Evolutionary conservation across 2,888 invertebrate species (phyloP).

Genomic region (Himalopsyche kuldschensis): DNA sequence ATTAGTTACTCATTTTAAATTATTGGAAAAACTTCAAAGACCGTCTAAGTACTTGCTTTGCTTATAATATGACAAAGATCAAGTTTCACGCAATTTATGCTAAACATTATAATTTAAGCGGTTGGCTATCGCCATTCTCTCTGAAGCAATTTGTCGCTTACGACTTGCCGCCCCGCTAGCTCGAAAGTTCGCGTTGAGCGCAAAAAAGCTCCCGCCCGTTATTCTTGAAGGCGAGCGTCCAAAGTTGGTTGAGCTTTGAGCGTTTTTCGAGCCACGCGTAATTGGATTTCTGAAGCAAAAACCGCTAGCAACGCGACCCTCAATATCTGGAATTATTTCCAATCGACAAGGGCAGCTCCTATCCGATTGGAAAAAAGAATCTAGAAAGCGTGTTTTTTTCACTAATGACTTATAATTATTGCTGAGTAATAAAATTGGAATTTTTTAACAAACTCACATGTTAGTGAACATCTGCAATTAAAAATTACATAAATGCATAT

Average conservation of each 20-base stretch:
- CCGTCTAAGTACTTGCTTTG: background rate
- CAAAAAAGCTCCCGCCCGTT: background rate
- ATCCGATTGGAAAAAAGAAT: background rate
- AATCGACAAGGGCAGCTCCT: background rate
- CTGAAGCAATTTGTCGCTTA: background rate
- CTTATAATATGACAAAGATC: background rate
- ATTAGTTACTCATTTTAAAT: no score
- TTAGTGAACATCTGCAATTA: no score
- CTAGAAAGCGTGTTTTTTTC: background rate
- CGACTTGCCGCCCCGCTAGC: background rate
- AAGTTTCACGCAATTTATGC: background rate
- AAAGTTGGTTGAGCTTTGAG: background rate
- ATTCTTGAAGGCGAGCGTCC: background rate
- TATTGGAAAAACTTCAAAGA: background rate
- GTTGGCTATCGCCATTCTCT: background rate
- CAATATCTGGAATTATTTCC: background rate
- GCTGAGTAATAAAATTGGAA: background rate
- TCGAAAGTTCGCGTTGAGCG: background rate
- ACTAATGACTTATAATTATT: background rate
- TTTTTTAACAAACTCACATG: background rate
- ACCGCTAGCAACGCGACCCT: background rate
- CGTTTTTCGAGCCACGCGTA: background rate
- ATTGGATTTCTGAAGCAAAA: slow-evolving; percentile 16
- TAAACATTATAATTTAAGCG: background rate
- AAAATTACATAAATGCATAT: no score